These are phyloP conservation scores for Neomonachus schauinslandi DNA, from an alignment of 2,113 vertebrate genomes.

Conservation along the genomic window DNA sequence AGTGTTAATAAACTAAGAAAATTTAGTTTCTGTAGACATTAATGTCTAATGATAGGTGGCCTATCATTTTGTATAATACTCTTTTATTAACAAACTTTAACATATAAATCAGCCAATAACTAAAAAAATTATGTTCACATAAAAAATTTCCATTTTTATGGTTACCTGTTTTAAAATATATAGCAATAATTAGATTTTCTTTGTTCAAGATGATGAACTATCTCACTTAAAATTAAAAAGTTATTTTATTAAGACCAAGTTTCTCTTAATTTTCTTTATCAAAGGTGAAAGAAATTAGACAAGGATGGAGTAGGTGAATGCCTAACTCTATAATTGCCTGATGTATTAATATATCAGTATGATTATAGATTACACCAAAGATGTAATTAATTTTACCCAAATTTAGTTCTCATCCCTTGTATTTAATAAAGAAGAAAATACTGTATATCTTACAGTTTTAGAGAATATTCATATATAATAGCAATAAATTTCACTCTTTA, in stretches of 20 bases:
- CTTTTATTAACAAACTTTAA: conserved; percentile 42
- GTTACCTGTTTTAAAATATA: conserved; percentile 34
- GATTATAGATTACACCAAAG: neutral
- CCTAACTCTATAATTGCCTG: neutral
- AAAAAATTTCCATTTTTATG: neutral
- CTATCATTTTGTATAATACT: conserved; percentile 8
- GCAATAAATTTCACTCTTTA: conserved; percentile 47
- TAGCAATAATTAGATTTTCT: conserved; percentile 42
- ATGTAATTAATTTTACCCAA: conserved; percentile 34
- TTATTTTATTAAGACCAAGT: conserved; percentile 13
- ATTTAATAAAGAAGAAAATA: conserved; percentile 49
- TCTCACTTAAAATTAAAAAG: conserved; percentile 48
- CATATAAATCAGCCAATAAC: conserved; percentile 35
- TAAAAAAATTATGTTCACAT: conserved; percentile 30
- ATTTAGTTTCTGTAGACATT: conserved; percentile 46
- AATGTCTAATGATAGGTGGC: neutral
- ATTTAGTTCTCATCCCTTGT: conserved; percentile 41
- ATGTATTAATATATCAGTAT: neutral
- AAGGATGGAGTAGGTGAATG: conserved; percentile 36
- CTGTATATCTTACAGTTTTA: conserved; percentile 17
- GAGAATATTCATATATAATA: conserved; percentile 31
- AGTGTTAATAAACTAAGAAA: conserved; percentile 51
- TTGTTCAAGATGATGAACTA: neutral
- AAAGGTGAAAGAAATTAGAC: conserved; percentile 59
- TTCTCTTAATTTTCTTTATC: conserved; percentile 62